A percentile compares a stretch with the other conserved stretches of the same genome.
Conservation (phyloP, 2,113 vertebrate genomes). For the Hystrix cristata region DNA sequence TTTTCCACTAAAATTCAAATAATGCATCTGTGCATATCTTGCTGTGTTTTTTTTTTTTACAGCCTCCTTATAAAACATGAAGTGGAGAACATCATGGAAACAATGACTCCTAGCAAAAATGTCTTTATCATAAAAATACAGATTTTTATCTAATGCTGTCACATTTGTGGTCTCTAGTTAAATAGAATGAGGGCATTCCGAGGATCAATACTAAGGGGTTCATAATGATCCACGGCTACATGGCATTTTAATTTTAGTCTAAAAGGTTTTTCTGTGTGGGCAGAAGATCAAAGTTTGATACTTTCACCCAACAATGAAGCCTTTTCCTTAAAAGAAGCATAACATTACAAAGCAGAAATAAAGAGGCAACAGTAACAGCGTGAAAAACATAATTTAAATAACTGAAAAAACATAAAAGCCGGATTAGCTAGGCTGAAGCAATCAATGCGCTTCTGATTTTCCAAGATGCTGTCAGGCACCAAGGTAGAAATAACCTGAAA, state of each 20-base stretch:
- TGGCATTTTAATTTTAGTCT: slow-evolving; percentile 72
- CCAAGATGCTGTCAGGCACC: slow-evolving; percentile 67
- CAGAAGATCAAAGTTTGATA: slow-evolving; percentile 80
- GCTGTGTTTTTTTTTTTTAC: slow-evolving; percentile 73
- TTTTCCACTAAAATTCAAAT: slow-evolving; percentile 84
- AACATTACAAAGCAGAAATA: slow-evolving; percentile 66
- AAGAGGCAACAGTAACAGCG: slow-evolving; percentile 49
- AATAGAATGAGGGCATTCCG: slow-evolving; percentile 65
- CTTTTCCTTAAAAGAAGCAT: slow-evolving; percentile 76
- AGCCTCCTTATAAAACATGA: slow-evolving; percentile 79
- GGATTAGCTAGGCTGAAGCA: slow-evolving; percentile 46
- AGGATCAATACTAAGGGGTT: slow-evolving; percentile 67
- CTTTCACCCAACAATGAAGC: slow-evolving; percentile 60
- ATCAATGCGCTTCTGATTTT: slow-evolving; percentile 72
- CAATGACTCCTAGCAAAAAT: slow-evolving; percentile 79
- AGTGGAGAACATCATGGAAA: slow-evolving; percentile 81
- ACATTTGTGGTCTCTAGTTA: slow-evolving; percentile 71
- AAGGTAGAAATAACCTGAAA: slow-evolving; percentile 74
- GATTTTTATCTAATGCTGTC: slow-evolving; percentile 78
- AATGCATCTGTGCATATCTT: slow-evolving; percentile 78
- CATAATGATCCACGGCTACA: slow-evolving; percentile 52
- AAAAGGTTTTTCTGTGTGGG: slow-evolving; percentile 63
- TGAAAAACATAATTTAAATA: slow-evolving; percentile 23
- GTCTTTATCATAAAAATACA: slow-evolving; percentile 79
- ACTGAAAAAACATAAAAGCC: slow-evolving; percentile 16